phyloP scores from a whole-genome alignment of 2,888 invertebrate species.

The Alviniconcha strummeri region DNA sequence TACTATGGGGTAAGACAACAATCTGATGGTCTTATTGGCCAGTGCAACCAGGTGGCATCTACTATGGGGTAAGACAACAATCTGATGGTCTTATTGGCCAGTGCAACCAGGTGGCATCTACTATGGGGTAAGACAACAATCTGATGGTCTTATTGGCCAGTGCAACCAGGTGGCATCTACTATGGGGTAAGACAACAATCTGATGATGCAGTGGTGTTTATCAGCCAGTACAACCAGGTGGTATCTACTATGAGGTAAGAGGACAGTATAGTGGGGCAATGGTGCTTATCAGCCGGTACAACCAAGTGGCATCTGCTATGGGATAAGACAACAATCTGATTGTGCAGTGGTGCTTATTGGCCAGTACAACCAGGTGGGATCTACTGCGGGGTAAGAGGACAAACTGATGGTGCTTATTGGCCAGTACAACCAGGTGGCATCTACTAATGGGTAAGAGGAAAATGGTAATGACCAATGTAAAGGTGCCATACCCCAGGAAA shows the following conservation, averaged over 20 bases:
- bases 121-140: neutral
- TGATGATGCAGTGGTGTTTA: slow-evolving; percentile 86
- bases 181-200: neutral
- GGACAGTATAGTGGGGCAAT: no score
- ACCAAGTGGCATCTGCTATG: slow-evolving; percentile 81
- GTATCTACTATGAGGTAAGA: slow-evolving; percentile 59
- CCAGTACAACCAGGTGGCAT: slow-evolving; percentile 80
- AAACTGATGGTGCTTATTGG: slow-evolving; percentile 93
- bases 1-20: neutral
- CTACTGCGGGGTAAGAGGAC: slow-evolving; percentile 55
- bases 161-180: slow-evolving; percentile 76
- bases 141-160: slow-evolving; percentile 91
- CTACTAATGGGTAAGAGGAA: slow-evolving; percentile 56
- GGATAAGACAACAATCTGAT: slow-evolving; percentile 91
- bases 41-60: slow-evolving; percentile 78
- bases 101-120: slow-evolving; percentile 76
- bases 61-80: neutral
- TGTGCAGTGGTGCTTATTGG: slow-evolving; percentile 93
- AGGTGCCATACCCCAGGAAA: no score
- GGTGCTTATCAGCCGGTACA: neutral
- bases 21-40: slow-evolving; percentile 88
- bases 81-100: slow-evolving; percentile 90
- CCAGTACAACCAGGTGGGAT: slow-evolving; percentile 80
- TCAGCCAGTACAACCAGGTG: slow-evolving; percentile 87
- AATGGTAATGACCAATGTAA: no score